These are phyloP conservation scores for Diadophis punctatus DNA, from an alignment of 2,113 vertebrate species.

Conservation along the genomic window DNA sequence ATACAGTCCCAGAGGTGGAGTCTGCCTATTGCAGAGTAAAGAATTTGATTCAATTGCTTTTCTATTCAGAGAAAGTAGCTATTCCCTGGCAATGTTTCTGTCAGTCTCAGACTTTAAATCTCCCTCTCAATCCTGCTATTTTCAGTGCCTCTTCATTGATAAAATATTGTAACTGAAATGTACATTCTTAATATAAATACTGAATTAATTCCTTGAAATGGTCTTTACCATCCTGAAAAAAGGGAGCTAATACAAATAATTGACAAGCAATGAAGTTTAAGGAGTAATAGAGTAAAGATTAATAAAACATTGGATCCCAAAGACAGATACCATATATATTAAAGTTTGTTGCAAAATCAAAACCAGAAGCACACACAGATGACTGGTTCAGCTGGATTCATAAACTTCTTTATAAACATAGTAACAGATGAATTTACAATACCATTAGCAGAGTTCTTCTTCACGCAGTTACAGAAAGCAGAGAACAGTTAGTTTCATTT, in stretches of 20 bases:
- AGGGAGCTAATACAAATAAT: background rate
- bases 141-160: background rate
- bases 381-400: too few species aligned
- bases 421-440: too few species aligned
- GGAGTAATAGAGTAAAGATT: background rate
- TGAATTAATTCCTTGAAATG: background rate
- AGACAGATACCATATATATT: background rate
- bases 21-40: background rate
- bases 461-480: too few species aligned
- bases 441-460: too few species aligned
- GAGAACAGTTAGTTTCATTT: too few species aligned
- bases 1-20: background rate
- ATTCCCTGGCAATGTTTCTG: background rate
- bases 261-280: background rate
- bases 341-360: too few species aligned
- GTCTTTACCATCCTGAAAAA: too few species aligned
- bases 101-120: background rate
- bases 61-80: background rate
- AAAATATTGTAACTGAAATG: background rate
- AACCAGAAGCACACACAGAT: too few species aligned
- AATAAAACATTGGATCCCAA: background rate
- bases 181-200: background rate
- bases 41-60: background rate
- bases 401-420: too few species aligned
- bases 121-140: background rate